Conservation (phyloP, 2,888 invertebrate species). For the Platycheirus albimanus region DNA sequence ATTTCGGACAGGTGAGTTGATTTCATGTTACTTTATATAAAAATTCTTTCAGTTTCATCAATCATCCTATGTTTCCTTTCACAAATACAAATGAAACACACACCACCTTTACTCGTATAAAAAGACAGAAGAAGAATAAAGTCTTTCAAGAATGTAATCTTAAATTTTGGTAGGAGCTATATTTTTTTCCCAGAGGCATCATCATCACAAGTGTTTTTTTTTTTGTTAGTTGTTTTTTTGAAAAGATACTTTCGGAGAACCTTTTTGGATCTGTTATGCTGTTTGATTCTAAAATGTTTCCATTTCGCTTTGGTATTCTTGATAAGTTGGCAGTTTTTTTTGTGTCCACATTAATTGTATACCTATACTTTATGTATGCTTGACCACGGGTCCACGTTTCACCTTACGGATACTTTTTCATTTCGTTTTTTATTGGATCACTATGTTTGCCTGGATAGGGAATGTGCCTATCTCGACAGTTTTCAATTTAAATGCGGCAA, state of each 20-base stretch:
- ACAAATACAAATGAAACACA: background rate
- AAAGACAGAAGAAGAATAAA: background rate
- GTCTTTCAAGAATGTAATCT: background rate
- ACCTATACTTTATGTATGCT: slow-evolving; percentile 8
- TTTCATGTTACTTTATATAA: background rate
- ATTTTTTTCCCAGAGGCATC: slow-evolving; percentile 38
- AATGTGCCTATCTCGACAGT: slow-evolving; percentile 55
- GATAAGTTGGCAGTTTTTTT: slow-evolving; percentile 52
- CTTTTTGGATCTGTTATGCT: slow-evolving; percentile 25
- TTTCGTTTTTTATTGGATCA: slow-evolving; percentile 22
- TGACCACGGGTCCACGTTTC: slow-evolving; percentile 6
- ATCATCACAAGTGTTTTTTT: slow-evolving; percentile 3
- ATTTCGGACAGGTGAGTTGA: slow-evolving; percentile 94
- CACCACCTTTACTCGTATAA: background rate
- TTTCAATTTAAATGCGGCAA: slow-evolving; percentile 40
- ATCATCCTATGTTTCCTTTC: slow-evolving; percentile 2
- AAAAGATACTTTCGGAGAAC: slow-evolving; percentile 26
- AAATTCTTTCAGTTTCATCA: background rate
- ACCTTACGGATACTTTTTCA: slow-evolving; percentile 25
- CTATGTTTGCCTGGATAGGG: slow-evolving; percentile 22
- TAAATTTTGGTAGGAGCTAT: slow-evolving; percentile 7
- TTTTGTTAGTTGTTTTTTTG: background rate
- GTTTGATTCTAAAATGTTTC: slow-evolving; percentile 46
- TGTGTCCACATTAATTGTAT: background rate
- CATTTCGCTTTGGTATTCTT: slow-evolving; percentile 48